Conservation (phyloP, 2,888 invertebrate species). For the Meiosimyza decipiens region DNA sequence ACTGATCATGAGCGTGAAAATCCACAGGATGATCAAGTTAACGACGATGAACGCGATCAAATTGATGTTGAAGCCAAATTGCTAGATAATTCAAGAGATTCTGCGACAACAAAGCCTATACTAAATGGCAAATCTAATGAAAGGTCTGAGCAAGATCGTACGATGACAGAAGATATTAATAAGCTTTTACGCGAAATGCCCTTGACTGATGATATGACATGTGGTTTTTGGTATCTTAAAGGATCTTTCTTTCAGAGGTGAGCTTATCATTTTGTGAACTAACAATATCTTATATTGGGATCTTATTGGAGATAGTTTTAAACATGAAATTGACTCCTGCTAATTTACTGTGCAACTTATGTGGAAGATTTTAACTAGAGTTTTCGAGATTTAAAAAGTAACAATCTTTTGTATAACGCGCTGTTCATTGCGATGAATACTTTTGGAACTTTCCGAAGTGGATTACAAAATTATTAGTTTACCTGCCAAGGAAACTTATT, state of each 20-base stretch:
- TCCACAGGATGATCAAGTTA: background rate
- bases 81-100: constrained; percentile 40
- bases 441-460: too few species aligned
- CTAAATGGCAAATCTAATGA: constrained; percentile 44
- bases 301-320: too few species aligned
- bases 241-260: constrained; percentile 72
- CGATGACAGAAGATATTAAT: constrained; percentile 53
- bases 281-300: too few species aligned
- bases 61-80: constrained; percentile 51
- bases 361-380: too few species aligned
- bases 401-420: too few species aligned
- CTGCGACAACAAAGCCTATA: constrained; percentile 33
- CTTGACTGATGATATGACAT: constrained; percentile 71
- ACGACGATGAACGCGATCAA: constrained; percentile 39
- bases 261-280: constrained; percentile 54
- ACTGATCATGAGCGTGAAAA: too few species aligned
- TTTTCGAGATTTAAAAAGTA: too few species aligned
- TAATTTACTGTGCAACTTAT: too few species aligned
- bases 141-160: constrained; percentile 47
- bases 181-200: constrained; percentile 66
- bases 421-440: too few species aligned
- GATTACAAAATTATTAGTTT: too few species aligned
- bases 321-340: background rate
- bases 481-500: too few species aligned
- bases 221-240: constrained; percentile 73